Base-by-base conservation (phyloP, 1,140 invertebrate species). In the Mamestra configurata region DNA sequence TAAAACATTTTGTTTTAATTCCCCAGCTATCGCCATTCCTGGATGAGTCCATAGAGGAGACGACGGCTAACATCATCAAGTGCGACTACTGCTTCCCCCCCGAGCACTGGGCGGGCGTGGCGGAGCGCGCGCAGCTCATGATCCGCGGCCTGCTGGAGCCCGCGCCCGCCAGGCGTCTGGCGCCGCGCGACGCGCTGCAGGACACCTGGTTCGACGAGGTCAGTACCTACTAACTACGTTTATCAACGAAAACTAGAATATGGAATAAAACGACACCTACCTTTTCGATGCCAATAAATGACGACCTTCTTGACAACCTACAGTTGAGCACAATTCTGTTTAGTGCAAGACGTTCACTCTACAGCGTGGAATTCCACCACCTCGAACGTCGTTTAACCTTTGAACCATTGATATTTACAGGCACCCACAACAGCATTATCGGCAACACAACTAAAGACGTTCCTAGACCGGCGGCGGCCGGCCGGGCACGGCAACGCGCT, bases 11-110 rank as follows among this genome's bases (percentile, higher is more conserved):
- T 15, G 1, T 40, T 5, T 40, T 40, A 11, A 46, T 27, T 76
- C 49, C 1, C 4, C 40, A 97, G 97, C 95, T 97, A 13, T 98
- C 97, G 10, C 98, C 98, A 6, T 98, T 98, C 93, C 92, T 98
- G 51, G 97, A 98, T 86, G 97, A 98, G 86, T 98, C 97, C 6
- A 95, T 97, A 57, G 98, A 98, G 89, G 97, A 98, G 93, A 98
- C 98, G 1, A 98, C 97, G 57, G 96, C 97, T 5, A 98, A 98
- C 89, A 98, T 98, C 83, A 95, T 98, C 0, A 97, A 97, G 85
- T 97, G 97, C 87, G 97, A 98, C 93, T 98, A 96, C 90, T 97
- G 97, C 86, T 98, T 98, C 90, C 97, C 97, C 13, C 96, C 97
- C n/a, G 97, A 98, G 90, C 97, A 97, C 91, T 98, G 98, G 93